Percentiles rank a stretch among this genome's conserved stretches.
Conservation (phyloP, 1,140 invertebrate species). For the Leptinotarsa undecemlineata region DNA sequence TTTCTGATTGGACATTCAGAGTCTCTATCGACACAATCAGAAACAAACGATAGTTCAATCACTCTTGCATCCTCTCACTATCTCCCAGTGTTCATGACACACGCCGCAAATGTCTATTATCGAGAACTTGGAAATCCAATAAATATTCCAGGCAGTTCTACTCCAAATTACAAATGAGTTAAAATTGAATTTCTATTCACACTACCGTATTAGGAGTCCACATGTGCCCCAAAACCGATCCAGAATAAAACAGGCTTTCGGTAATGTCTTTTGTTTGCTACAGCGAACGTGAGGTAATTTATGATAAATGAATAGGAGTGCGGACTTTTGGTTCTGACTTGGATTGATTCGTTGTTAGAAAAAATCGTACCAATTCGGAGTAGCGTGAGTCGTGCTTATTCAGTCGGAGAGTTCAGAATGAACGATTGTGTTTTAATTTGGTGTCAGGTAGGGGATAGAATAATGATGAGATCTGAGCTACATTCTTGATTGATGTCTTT, state of each 20-base stretch:
- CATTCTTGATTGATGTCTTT: too few species aligned
- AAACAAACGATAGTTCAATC: not conserved
- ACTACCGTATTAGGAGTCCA: not conserved
- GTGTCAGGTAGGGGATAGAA: too few species aligned
- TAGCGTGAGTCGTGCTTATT: too few species aligned
- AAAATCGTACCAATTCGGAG: too few species aligned
- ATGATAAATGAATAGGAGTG: conserved; percentile 1
- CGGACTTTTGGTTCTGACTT: not conserved
- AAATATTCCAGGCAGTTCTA: conserved; percentile 5
- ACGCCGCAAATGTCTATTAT: not conserved
- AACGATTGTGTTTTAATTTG: too few species aligned
- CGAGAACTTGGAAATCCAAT: not conserved
- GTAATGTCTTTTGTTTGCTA: conserved; percentile 12
- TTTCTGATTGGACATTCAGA: not conserved
- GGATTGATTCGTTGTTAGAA: not conserved
- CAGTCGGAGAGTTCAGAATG: too few species aligned
- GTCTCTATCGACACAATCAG: not conserved
- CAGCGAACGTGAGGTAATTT: conserved; percentile 5
- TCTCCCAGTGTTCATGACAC: not conserved
- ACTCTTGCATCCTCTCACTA: not conserved
- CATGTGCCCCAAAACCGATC: conserved; percentile 10
- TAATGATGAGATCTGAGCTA: too few species aligned
- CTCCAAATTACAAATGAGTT: conserved; percentile 15
- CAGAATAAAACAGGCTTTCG: not conserved
- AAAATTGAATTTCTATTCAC: conserved; percentile 1